Conservation (phyloP, 2,797 vertebrate genomes). For the Synaphobranchus kaupii region DNA sequence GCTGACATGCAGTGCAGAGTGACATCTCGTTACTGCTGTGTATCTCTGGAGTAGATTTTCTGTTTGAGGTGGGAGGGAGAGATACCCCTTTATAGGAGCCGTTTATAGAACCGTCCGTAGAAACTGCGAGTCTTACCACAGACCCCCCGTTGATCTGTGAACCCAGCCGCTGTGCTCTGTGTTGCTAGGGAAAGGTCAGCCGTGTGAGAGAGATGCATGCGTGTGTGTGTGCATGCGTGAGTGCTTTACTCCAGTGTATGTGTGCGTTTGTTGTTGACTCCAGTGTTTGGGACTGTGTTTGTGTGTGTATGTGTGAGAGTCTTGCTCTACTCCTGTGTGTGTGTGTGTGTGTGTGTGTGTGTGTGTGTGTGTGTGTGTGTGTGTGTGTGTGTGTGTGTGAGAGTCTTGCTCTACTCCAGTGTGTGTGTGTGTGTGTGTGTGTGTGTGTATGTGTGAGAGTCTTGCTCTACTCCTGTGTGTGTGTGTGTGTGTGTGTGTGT, state of each 20-base stretch:
- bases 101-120: no score
- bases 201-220: not conserved
- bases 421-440: no score
- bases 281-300: not conserved
- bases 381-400: no score
- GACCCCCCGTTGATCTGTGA: no score
- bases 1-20: not conserved
- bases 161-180: no score
- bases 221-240: not conserved
- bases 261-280: not conserved
- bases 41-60: not conserved
- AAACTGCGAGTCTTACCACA: no score
- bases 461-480: not conserved
- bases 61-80: no score
- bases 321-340: no score
- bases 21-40: not conserved
- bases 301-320: not conserved
- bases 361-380: no score
- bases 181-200: not conserved
- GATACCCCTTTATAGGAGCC: no score
- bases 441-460: not conserved
- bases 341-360: not conserved
- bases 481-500: no score
- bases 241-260: not conserved
- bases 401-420: no score